phyloP scores from a whole-genome alignment of 1,140 invertebrate species.

The Diorhabda elongata region DNA sequence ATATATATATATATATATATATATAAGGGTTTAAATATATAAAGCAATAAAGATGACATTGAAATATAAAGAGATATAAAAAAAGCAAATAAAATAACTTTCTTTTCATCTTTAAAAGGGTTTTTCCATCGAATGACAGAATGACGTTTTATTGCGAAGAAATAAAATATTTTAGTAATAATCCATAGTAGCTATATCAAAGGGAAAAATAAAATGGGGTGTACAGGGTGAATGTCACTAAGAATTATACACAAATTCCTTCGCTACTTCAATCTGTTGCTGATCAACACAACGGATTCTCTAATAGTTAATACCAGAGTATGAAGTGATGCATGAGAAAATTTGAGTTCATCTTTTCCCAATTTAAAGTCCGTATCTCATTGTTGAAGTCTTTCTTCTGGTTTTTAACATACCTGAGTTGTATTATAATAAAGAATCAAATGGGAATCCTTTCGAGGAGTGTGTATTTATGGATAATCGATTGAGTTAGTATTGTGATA shows the following conservation, averaged over 20 bases:
- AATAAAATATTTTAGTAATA: neutral
- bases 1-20: too few relatives aligned
- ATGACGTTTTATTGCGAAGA: neutral
- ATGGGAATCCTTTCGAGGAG: too few relatives aligned
- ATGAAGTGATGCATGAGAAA: neutral
- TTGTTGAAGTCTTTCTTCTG: too few relatives aligned
- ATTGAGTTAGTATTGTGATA: too few relatives aligned
- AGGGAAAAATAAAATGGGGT: neutral
- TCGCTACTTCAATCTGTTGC: neutral
- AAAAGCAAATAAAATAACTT: neutral
- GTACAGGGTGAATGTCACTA: neutral
- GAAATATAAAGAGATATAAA: neutral
- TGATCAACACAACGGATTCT: neutral
- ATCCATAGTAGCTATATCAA: neutral
- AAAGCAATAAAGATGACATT: conserved; percentile 1
- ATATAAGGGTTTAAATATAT: neutral
- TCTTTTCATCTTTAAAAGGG: neutral
- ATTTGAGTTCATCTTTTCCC: neutral
- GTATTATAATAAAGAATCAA: too few relatives aligned
- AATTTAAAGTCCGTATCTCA: too few relatives aligned
- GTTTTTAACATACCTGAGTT: too few relatives aligned
- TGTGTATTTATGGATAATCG: too few relatives aligned
- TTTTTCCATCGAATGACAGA: neutral
- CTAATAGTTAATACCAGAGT: neutral
- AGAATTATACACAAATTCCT: neutral